Evolutionary conservation across 2,113 vertebrate species (phyloP).

Genomic region (Chaetops frenatus): DNA sequence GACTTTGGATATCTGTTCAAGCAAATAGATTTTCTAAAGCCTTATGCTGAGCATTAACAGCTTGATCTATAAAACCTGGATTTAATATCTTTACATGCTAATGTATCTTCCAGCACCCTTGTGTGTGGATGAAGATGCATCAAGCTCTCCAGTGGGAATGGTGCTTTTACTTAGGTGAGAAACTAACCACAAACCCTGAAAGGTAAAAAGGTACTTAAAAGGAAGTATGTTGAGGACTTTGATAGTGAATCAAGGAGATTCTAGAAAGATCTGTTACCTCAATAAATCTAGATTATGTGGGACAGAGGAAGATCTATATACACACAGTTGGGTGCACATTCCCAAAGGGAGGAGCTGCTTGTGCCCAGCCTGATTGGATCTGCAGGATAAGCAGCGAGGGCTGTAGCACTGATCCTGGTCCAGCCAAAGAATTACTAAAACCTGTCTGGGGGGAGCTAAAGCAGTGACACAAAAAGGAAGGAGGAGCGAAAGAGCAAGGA

Average conservation of each 20-base stretch:
- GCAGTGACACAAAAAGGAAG: background rate
- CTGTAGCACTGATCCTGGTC: background rate
- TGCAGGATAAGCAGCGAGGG: background rate
- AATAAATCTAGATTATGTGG: background rate
- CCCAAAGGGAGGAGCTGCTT: slow-evolving; percentile 4
- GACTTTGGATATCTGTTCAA: background rate
- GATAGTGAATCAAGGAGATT: background rate
- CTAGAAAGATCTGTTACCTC: background rate
- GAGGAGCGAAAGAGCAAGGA: background rate
- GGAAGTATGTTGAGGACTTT: background rate
- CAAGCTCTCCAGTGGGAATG: background rate
- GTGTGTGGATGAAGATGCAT: background rate
- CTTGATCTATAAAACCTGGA: background rate
- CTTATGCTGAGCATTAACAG: background rate
- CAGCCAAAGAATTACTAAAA: background rate
- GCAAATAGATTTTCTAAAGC: background rate
- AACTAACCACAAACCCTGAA: background rate
- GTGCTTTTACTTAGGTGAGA: background rate
- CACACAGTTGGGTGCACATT: background rate
- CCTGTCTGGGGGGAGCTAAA: background rate
- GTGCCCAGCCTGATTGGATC: background rate
- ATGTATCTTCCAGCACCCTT: background rate
- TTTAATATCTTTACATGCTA: background rate
- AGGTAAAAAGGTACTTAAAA: background rate
- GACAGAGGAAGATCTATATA: background rate